Evolutionary conservation across 1,140 invertebrate species (phyloP).

Genomic region (Saccostrea glomerata): DNA sequence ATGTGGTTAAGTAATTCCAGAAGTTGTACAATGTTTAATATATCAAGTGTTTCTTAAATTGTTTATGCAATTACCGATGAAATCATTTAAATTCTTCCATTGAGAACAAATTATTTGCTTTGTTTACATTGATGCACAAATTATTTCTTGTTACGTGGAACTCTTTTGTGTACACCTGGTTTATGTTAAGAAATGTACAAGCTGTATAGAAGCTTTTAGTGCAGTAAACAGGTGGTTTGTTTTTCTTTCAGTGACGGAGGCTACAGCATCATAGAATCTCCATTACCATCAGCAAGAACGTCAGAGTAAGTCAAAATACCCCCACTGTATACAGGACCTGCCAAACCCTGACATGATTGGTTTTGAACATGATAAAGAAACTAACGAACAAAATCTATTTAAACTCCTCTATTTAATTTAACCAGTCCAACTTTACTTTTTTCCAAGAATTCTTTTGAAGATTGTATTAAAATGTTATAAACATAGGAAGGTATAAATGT

Average conservation of each 20-base stretch:
- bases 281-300: slow-evolving; percentile 72
- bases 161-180: not conserved
- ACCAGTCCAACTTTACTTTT: slow-evolving; percentile 2
- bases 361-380: not conserved
- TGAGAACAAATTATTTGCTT: not conserved
- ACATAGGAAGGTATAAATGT: not conserved
- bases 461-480: not conserved
- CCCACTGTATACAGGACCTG: not conserved
- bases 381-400: slow-evolving; percentile 22
- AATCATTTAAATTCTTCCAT: not conserved
- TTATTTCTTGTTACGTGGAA: not conserved
- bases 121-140: not conserved
- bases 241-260: slow-evolving; percentile 70
- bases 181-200: not conserved
- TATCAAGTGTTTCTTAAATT: not conserved
- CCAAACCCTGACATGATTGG: not conserved
- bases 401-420: slow-evolving; percentile 12
- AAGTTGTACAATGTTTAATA: no score
- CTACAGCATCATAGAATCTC: slow-evolving; percentile 75
- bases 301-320: slow-evolving; percentile 70
- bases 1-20: no score
- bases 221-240: slow-evolving; percentile 25
- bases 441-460: not conserved
- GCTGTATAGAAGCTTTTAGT: not conserved
- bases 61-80: not conserved